Evolutionary conservation across 2,113 vertebrate genomes (phyloP), one percentile per base, ranked within the genome.

Genomic region (Pseudolaguvia tuberculata): DNA sequence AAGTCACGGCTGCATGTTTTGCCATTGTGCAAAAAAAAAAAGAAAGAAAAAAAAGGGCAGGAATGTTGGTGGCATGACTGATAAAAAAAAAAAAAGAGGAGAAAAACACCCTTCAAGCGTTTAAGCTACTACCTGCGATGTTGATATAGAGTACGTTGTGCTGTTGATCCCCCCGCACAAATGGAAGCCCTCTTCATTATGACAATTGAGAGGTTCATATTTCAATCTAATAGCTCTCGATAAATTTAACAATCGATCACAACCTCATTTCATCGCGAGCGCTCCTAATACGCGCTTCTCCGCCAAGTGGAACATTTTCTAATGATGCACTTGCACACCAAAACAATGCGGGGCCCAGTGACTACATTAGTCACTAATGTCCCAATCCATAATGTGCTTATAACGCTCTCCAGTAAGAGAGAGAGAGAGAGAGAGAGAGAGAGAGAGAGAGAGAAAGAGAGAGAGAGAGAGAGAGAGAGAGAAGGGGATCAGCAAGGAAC

Each of bases 221-320:
- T 92, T 91, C 91, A 92, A 86, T 83, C 87, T 91, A 92, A 92
- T 92, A 92, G 91, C 90, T 87, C 88, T 86, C 87, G 86, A 91
- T 92, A 92, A 92, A 89, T 92, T 92, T 91, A 89, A 91, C 90
- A 88, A 94, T 94, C 91, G 90, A 94, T 94, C 93, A 94, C 89
- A 87, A 89, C 89, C 92, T 93, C 90, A 88, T 94, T 94, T 93
- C 90, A 91, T 90, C 89, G 87, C 0, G 1, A 87, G 86, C 84
- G 85, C 89, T 85, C 89, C 91, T 93, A 84, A 92, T 89, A 85
- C 87, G 88, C 84, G 91, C 89, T 92, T 90, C 90, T 89, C 84
- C 83, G 87, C 91, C 88, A 81, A 91, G 92, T 93, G 93, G 93
- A 94, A 89, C 91, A 81, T 89, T 80, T 87, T 92, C 91, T 93